Evolutionary conservation across 2,797 vertebrate genomes (phyloP).

Genomic region (Pseudochirops corinnae): DNA sequence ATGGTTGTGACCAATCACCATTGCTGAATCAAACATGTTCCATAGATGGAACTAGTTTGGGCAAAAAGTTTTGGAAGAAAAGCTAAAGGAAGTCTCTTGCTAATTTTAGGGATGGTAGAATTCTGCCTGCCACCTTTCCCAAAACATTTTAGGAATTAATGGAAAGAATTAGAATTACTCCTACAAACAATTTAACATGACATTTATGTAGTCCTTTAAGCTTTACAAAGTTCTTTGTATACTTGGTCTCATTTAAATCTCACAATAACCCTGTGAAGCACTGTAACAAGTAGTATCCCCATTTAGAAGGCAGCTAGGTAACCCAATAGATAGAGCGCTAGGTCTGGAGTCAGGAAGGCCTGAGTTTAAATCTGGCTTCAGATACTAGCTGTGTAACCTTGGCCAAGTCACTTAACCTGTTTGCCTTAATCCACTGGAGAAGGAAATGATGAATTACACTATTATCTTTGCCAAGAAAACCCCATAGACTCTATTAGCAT

Average conservation of each 20-base stretch:
- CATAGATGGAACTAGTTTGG: neutral
- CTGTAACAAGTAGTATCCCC: neutral
- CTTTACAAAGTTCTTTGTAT: neutral
- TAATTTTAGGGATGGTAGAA: neutral
- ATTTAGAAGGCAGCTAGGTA: neutral
- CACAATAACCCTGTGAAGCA: neutral
- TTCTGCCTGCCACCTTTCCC: neutral
- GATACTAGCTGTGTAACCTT: neutral
- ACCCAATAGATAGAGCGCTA: neutral
- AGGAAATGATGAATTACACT: neutral
- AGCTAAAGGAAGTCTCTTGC: neutral
- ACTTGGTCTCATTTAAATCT: neutral
- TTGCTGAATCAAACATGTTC: neutral
- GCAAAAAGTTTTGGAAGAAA: neutral
- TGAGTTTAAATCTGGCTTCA: neutral
- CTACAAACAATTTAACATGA: neutral
- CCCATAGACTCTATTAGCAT: neutral
- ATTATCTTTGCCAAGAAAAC: neutral
- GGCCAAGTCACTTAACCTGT: neutral
- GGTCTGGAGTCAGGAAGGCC: neutral
- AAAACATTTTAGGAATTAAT: neutral
- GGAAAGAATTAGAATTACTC: neutral
- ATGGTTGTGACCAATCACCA: neutral
- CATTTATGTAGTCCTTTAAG: neutral
- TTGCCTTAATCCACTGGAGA: neutral